These are phyloP conservation scores for Megaptera novaeangliae DNA, from an alignment of 2,113 vertebrate species.

Conservation along the genomic window DNA sequence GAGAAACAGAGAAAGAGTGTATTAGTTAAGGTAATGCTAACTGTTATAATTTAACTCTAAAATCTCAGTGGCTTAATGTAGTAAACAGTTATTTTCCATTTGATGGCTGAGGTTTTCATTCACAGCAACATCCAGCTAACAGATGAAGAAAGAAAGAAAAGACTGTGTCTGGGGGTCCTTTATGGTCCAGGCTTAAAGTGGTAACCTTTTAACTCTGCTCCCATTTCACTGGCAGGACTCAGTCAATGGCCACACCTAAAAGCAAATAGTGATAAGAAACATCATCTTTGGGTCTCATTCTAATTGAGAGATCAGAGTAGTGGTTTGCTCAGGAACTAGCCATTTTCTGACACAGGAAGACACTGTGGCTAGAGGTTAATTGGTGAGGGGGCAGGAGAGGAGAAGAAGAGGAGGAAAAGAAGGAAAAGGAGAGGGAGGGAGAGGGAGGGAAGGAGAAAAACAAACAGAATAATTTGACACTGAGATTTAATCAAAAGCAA, in stretches of 20 bases:
- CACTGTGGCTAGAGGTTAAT: background rate
- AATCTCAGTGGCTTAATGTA: background rate
- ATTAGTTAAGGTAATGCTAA: background rate
- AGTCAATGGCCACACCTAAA: background rate
- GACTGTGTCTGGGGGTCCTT: background rate
- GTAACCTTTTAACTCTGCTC: background rate
- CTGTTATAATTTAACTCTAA: background rate
- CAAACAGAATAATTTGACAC: background rate
- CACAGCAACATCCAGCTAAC: background rate
- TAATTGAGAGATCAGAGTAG: background rate
- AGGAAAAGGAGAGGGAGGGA: background rate
- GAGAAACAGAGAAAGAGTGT: background rate
- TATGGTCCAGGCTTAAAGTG: background rate
- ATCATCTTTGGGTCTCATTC: background rate
- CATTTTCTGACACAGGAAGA: background rate
- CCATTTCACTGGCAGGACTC: background rate
- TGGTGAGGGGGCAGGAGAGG: too few relatives aligned
- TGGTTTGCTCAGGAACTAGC: background rate
- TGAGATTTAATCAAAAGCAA: background rate
- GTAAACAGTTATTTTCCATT: background rate
- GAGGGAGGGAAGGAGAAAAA: background rate
- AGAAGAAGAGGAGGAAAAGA: background rate
- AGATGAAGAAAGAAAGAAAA: background rate
- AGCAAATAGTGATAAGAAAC: background rate
- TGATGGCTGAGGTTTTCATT: background rate